These are phyloP conservation scores for Chironomus tepperi DNA, from an alignment of 1,140 invertebrate genomes.

Conservation along the genomic window DNA sequence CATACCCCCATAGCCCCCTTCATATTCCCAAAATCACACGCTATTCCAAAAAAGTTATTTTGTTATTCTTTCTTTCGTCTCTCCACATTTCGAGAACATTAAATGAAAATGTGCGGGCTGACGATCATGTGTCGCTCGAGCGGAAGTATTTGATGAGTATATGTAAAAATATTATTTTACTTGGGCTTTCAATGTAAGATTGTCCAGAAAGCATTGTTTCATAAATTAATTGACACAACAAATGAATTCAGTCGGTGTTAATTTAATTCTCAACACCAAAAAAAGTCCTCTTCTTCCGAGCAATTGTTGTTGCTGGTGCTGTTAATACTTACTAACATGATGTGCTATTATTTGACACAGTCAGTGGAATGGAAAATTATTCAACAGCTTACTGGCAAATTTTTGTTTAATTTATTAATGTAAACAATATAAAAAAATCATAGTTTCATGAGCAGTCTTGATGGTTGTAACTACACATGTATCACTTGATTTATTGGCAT, in stretches of 20 bases:
- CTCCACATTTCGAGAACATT: neutral
- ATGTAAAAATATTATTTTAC: neutral
- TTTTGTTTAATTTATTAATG: too few relatives aligned
- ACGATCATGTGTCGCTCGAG: neutral
- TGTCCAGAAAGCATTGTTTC: conserved; percentile 10
- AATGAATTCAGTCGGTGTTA: neutral
- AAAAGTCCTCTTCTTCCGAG: neutral
- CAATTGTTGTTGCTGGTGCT: neutral
- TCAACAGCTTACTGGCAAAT: neutral
- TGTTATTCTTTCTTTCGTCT: neutral
- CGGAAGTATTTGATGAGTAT: conserved; percentile 19
- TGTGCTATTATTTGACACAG: conserved; percentile 7
- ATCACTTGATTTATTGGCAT: too few relatives aligned
- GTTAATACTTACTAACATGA: too few relatives aligned
- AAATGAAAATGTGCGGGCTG: neutral
- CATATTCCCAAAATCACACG: neutral
- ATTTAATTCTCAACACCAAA: neutral
- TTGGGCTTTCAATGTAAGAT: neutral
- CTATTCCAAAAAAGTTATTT: neutral
- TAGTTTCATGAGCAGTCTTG: too few relatives aligned
- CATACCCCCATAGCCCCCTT: neutral
- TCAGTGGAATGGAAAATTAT: conserved; percentile 1
- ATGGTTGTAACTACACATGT: too few relatives aligned
- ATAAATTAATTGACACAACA: neutral
- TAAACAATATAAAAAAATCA: too few relatives aligned